A percentile compares a stretch with the other conserved stretches of the same genome.
These are phyloP conservation scores for Drymonia ruficornis DNA, from an alignment of 2,888 invertebrate species.

Conservation along the genomic window DNA sequence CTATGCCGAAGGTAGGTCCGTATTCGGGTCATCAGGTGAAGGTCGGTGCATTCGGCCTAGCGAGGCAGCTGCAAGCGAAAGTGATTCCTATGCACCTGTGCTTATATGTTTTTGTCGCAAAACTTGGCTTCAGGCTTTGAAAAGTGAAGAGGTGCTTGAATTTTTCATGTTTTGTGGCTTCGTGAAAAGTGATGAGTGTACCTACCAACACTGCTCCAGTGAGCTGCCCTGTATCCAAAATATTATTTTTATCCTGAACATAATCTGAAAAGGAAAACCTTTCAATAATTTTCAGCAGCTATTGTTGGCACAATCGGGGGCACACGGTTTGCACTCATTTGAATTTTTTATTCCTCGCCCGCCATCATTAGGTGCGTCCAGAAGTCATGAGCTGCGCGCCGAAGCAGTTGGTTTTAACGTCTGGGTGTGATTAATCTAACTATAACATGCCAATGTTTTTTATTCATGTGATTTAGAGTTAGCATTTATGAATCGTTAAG, in stretches of 20 bases:
- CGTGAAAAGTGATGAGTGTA: not conserved
- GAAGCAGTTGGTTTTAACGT: too few species aligned
- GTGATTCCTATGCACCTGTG: slow-evolving; percentile 15
- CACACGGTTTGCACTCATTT: slow-evolving; percentile 22
- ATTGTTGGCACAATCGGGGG: slow-evolving; percentile 24
- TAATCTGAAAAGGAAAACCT: not conserved
- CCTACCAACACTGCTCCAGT: too few species aligned
- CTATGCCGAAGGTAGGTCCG: slow-evolving; percentile 12
- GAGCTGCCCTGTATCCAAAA: too few species aligned
- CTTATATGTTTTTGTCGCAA: not conserved
- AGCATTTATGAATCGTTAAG: too few species aligned
- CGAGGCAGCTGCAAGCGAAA: slow-evolving; percentile 12
- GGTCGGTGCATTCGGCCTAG: slow-evolving; percentile 15
- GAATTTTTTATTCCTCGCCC: slow-evolving; percentile 21
- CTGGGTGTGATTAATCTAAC: too few species aligned
- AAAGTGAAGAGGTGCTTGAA: not conserved
- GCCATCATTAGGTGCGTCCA: too few species aligned
- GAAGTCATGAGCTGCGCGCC: too few species aligned
- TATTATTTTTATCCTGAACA: too few species aligned
- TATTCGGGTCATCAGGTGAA: slow-evolving; percentile 40
- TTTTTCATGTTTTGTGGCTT: not conserved
- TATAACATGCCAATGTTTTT: too few species aligned
- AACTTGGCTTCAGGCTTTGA: not conserved
- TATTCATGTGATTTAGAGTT: too few species aligned
- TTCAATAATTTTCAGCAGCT: slow-evolving; percentile 9